Percentiles rank a stretch among this genome's conserved stretches.
Conservation (phyloP, 2,113 vertebrate genomes). For the Megaleporinus macrocephalus region DNA sequence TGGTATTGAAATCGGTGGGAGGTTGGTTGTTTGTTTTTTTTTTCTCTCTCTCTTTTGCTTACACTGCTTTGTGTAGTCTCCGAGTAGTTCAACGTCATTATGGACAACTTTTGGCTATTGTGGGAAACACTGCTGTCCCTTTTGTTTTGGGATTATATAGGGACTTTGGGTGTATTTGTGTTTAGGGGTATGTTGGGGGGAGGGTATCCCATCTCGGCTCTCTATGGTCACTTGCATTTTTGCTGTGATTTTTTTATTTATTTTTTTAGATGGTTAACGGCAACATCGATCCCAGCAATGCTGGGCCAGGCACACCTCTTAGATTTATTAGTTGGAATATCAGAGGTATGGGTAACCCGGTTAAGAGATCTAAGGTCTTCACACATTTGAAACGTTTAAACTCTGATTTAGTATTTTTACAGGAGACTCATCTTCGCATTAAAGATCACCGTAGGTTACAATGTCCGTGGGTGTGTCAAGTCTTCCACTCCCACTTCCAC, state of each 20-base stretch:
- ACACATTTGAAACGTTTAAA: too few relatives aligned
- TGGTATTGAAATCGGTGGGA: not conserved
- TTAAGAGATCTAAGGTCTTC: too few relatives aligned
- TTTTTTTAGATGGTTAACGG: too few relatives aligned
- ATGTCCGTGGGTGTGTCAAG: too few relatives aligned
- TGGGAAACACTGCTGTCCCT: not conserved
- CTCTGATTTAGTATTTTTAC: too few relatives aligned
- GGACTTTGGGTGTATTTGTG: constrained; percentile 13
- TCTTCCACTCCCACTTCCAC: too few relatives aligned
- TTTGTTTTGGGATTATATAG: not conserved
- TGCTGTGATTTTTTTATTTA: not conserved
- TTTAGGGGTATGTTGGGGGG: not conserved
- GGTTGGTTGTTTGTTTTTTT: too few relatives aligned
- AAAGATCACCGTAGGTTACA: too few relatives aligned
- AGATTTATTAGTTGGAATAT: constrained; percentile 10
- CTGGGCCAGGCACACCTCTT: not conserved
- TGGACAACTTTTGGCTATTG: not conserved
- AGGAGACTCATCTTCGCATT: too few relatives aligned
- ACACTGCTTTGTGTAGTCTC: not conserved
- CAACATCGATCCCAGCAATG: not conserved
- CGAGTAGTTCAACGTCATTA: not conserved
- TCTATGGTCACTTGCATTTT: not conserved
- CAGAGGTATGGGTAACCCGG: not conserved
- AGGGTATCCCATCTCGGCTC: not conserved
- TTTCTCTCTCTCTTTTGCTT: not conserved